These are phyloP conservation scores for Phylloscopus trochilus DNA, from an alignment of 2,113 vertebrate species.

Conservation along the genomic window DNA sequence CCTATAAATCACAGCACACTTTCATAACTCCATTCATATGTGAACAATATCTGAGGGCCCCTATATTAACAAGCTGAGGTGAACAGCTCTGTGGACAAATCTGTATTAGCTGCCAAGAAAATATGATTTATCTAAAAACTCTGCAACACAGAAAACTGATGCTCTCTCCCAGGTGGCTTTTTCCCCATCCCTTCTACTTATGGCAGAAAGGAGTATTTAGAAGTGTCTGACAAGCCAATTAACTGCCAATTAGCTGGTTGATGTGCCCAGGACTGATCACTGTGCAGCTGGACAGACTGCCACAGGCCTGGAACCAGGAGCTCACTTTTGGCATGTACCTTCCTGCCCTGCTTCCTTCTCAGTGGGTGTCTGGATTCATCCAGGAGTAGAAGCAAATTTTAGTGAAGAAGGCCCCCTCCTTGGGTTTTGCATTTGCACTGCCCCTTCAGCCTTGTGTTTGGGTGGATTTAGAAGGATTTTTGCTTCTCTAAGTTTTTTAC, in stretches of 20 bases:
- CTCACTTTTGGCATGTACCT: background rate
- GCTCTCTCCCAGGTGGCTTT: background rate
- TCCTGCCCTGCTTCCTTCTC: background rate
- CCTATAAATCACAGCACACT: conserved; percentile 7
- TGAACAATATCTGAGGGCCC: background rate
- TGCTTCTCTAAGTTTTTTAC: background rate
- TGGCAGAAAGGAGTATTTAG: background rate
- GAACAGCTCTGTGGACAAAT: background rate
- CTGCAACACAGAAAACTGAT: background rate
- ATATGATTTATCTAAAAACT: background rate
- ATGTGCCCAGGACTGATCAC: background rate
- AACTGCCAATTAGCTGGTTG: background rate
- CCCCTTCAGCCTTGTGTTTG: background rate
- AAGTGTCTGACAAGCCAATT: background rate
- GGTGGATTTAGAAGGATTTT: background rate
- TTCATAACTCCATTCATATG: background rate
- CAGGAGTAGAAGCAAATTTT: background rate
- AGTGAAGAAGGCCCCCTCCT: fast-evolving
- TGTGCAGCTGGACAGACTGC: background rate
- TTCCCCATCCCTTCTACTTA: background rate
- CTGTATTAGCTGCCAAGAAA: background rate
- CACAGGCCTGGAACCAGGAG: background rate
- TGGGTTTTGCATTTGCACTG: background rate
- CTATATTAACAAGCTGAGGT: background rate
- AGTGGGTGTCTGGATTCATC: background rate